Percentiles rank a stretch among this genome's conserved stretches.
These are phyloP conservation scores for Willowsia nigromaculata DNA, from an alignment of 2,888 invertebrate genomes.

Conservation along the genomic window DNA sequence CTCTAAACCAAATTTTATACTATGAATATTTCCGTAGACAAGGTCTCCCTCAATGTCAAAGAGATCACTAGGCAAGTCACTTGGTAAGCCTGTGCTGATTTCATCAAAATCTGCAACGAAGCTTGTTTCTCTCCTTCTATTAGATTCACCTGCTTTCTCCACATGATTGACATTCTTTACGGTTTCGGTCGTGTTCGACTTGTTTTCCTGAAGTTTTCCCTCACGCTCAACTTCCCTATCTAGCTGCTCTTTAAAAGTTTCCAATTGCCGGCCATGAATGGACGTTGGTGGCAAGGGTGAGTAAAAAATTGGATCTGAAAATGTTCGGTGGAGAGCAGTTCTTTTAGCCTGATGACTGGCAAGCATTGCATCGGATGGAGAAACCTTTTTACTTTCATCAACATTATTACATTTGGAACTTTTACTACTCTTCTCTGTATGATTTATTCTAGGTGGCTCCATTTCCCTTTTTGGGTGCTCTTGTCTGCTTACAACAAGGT, in stretches of 20 bases:
- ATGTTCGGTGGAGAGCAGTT: background rate
- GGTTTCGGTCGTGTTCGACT: background rate
- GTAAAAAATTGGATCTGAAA: conserved; percentile 10
- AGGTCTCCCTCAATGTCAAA: conserved; percentile 78
- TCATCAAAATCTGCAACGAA: conserved; percentile 70
- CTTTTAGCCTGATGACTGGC: background rate
- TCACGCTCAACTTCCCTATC: conserved; percentile 39
- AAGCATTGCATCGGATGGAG: background rate
- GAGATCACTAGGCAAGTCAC: conserved; percentile 77
- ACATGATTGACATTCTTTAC: conserved; percentile 2
- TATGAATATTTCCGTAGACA: conserved; percentile 64
- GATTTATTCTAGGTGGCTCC: conserved; percentile 38
- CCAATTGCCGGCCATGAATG: conserved; percentile 11
- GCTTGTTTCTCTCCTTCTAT: background rate
- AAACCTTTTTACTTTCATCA: background rate
- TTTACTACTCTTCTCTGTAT: background rate
- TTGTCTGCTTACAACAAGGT: too few species aligned
- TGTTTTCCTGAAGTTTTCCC: background rate
- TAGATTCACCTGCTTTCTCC: background rate
- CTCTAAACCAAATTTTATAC: conserved; percentile 72
- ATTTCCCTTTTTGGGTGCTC: background rate
- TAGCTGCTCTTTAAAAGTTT: conserved; percentile 53
- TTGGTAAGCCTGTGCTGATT: conserved; percentile 75
- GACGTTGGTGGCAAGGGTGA: background rate
- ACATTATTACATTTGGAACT: background rate